Evolutionary conservation across 2,888 invertebrate species (phyloP).

Genomic region (Dinocampus coccinellae): DNA sequence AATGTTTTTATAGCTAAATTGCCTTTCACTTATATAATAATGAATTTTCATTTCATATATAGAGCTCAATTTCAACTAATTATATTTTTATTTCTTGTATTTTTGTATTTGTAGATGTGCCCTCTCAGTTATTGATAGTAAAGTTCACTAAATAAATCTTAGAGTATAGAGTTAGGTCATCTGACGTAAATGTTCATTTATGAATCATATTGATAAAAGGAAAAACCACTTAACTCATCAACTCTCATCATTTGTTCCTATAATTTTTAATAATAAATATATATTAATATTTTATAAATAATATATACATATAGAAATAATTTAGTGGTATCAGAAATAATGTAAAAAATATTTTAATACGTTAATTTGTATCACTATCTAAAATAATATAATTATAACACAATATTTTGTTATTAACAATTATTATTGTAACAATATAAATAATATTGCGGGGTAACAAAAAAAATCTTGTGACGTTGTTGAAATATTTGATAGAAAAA

Average conservation of each 20-base stretch:
- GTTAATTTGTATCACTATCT: too few relatives aligned
- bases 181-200: background rate
- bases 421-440: background rate
- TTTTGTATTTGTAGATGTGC: background rate
- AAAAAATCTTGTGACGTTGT: background rate
- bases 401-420: too few relatives aligned
- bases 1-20: background rate
- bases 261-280: background rate
- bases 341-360: too few relatives aligned
- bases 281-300: background rate
- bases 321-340: too few relatives aligned
- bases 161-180: slow-evolving; percentile 1
- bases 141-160: background rate
- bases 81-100: background rate
- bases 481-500: background rate
- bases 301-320: too few relatives aligned
- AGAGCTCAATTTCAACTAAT: background rate
- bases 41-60: background rate
- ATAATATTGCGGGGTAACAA: background rate
- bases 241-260: background rate
- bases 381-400: too few relatives aligned
- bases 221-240: background rate
- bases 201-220: background rate
- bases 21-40: background rate
- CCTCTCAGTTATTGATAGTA: background rate